Conservation (phyloP, 2,888 invertebrate species). For the Phengaris alcon region DNA sequence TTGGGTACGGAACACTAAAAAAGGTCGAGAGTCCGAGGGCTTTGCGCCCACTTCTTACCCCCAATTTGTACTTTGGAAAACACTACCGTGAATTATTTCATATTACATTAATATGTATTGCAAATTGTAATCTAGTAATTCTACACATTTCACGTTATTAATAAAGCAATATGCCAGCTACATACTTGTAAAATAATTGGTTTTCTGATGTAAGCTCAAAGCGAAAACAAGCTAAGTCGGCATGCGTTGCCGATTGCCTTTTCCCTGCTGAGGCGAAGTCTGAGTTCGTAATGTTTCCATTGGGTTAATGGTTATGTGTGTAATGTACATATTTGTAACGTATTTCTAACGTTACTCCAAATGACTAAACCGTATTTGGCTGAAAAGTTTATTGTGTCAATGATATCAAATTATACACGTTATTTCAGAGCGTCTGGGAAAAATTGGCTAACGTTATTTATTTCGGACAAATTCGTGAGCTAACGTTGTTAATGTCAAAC, state of each 20-base stretch:
- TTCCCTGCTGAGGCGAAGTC: not conserved
- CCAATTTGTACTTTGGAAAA: not conserved
- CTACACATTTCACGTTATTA: conserved; percentile 8
- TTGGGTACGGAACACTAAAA: too few species aligned
- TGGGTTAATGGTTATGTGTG: not conserved
- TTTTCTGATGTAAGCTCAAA: conserved; percentile 1
- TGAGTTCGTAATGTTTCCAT: not conserved
- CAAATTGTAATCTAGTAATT: conserved; percentile 3
- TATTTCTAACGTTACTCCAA: not conserved
- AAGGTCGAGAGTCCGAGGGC: too few species aligned
- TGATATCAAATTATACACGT: not conserved
- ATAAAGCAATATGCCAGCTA: conserved; percentile 12
- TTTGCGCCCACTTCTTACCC: not conserved
- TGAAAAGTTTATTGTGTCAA: not conserved
- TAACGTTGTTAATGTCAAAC: not conserved
- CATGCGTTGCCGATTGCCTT: conserved; percentile 17
- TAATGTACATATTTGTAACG: not conserved
- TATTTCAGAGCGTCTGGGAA: too few species aligned
- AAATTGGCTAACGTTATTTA: too few species aligned
- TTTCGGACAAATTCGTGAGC: too few species aligned
- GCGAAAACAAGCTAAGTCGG: conserved; percentile 17
- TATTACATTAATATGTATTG: conserved; percentile 3
- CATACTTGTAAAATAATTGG: conserved; percentile 19
- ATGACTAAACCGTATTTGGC: not conserved
- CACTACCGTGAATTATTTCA: not conserved